Evolutionary conservation across 2,797 vertebrate species (phyloP), one percentile per base, ranked within the genome.

Genomic region (Takifugu rubripes): DNA sequence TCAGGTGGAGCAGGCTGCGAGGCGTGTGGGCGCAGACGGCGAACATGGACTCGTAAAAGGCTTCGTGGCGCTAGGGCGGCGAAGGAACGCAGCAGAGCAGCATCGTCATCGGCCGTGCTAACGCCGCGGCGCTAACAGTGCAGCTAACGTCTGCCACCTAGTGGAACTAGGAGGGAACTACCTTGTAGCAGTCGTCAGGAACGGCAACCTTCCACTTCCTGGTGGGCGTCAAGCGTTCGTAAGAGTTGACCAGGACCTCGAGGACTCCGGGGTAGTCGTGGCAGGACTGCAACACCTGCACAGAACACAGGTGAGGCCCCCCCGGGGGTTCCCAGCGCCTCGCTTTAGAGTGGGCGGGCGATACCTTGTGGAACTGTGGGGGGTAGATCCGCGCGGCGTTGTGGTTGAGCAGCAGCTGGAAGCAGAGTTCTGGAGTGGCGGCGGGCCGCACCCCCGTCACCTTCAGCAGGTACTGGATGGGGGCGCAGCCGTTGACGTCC

Each of bases 361-460:
- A 10, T 74, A 98, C 97, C 95, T 98, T 98, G 66, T 99, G 94
- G 84, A 99, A 99, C 68, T 99, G 97, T 0, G 93, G 92, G 0
- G 97, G 94, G 78, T 96, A 96, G 67, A 98, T 89, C 10, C 93
- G 88, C 0, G 92, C 89, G 1, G 96, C 92, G 2, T 94, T 95
- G 0, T 94, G 83, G 80, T 99, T 99, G 48, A 99, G 84, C 4
- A 99, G 90, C 56, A 98, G 90, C 88, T 96, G 96, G 73, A 90
- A 95, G 84, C 97, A 98, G 80, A 92, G 64, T 51, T 97, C 94
- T 0, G 93, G 93, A 54, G 91, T 76, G 48, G 90, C 93, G 2
- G 87, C 80, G 0, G 94, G 93, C 5, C 95, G 78, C 61, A 97
- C 92, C 0, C 86, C 88, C 0, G 93, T 93, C 71, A 97, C 94